Evolutionary conservation across 1,140 invertebrate species (phyloP).

Genomic region (Cotesia chilonis): DNA sequence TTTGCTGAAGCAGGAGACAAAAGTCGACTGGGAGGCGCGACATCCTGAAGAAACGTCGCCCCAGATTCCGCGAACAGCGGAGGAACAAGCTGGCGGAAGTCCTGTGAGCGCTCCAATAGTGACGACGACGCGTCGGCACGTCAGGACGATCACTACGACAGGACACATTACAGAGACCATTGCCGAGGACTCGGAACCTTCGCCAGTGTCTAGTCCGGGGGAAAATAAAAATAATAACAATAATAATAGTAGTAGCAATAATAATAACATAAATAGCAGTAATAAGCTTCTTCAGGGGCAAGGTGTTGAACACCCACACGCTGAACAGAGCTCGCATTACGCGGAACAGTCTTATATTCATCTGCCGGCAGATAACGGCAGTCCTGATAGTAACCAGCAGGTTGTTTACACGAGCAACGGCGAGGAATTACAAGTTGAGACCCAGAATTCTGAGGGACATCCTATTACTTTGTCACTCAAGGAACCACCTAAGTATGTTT

Average conservation of each 20-base stretch:
- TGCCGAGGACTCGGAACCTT: slow-evolving; percentile 53
- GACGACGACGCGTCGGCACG: slow-evolving; percentile 67
- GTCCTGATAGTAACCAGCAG: slow-evolving; percentile 50
- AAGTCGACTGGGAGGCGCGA: slow-evolving; percentile 60
- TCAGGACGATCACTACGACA: slow-evolving; percentile 71
- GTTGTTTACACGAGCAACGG: slow-evolving; percentile 54
- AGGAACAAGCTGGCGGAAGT: slow-evolving; percentile 44
- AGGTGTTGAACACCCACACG: slow-evolving; percentile 37
- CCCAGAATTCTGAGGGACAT: slow-evolving; percentile 41
- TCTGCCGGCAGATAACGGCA: slow-evolving; percentile 49
- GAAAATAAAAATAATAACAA: slow-evolving; percentile 29
- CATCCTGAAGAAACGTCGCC: slow-evolving; percentile 49
- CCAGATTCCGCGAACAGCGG: slow-evolving; percentile 42
- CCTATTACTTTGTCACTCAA: slow-evolving; percentile 50
- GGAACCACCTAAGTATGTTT: slow-evolving; percentile 54
- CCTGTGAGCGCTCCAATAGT: slow-evolving; percentile 58
- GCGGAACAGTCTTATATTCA: slow-evolving; percentile 46
- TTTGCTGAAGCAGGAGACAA: slow-evolving; percentile 58
- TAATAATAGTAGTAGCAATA: slow-evolving; percentile 47
- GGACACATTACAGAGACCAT: slow-evolving; percentile 69
- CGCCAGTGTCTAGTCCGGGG: slow-evolving; percentile 49
- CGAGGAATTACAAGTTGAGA: slow-evolving; percentile 51
- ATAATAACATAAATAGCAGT: slow-evolving; percentile 46
- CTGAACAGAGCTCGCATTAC: slow-evolving; percentile 30
- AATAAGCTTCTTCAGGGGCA: slow-evolving; percentile 39